Evolutionary conservation across 2,113 vertebrate species (phyloP), one percentile per base, ranked within the genome.

Genomic region (Heterochromis multidens): DNA sequence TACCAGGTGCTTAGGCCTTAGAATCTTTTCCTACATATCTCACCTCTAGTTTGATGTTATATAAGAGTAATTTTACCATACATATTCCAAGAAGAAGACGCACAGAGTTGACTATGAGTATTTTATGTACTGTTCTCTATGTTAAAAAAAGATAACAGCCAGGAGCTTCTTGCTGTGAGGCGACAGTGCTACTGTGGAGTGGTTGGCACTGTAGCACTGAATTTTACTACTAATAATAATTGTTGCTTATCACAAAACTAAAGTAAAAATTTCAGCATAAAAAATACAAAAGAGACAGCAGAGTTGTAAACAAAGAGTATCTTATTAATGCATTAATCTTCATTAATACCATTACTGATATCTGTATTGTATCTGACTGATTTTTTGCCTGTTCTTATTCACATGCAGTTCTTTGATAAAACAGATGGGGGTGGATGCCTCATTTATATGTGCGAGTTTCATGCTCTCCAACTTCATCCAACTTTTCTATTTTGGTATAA

Each of bases 401-500:
- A 2, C 4, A 19, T 74, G 31, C 43, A 49, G 43, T 72, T 43
- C 14, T 46, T 72, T 49, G 2, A 72, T 46, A 46, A 46, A 46
- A 46, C 0, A 29, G 0, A 3, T 49, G 25, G 17, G 43, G 43
- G 2, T 72, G 40, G 6, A 52, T 74, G 4, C 17, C 27, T 2
- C 10, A 52, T 52, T 13, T 3, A 5, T 74, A 43, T 74, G 27
- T 31, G 46, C 13, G 14, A 49, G 46, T 49, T 49, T 49, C 46
- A 6, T 49, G 29, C 43, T 52, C 25, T 72, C 49, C 43, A 72
- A 29, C 25, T 52, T 74, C 67, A 74, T 49, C 25, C 43, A 74
- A 31, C 2, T 74, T 74, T 74, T 74, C 43, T n/a, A 8, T 74
- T 74, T 52, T 52, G 27, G 43, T 74, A 74, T 31, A 74, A 74